Evolutionary conservation across 2,113 vertebrate genomes (phyloP).

Genomic region (Acanthochromis polyacanthus): DNA sequence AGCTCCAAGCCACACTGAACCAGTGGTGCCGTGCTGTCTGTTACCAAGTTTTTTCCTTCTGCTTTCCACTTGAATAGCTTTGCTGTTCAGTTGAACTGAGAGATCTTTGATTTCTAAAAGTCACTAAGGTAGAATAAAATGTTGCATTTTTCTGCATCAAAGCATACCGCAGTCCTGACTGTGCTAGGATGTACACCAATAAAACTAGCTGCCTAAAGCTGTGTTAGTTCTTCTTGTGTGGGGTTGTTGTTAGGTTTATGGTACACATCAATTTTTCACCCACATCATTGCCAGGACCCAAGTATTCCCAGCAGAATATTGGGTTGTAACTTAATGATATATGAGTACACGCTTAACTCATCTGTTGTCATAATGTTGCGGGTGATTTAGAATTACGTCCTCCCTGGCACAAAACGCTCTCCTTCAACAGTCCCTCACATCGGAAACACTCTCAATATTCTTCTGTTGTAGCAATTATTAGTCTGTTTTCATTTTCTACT

Average conservation of each 20-base stretch:
- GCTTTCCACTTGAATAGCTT: not conserved
- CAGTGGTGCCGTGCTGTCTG: not conserved
- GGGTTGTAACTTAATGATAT: too few species aligned
- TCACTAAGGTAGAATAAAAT: not conserved
- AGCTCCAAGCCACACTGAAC: conserved; percentile 1
- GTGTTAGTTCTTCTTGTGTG: too few species aligned
- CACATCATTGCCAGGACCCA: too few species aligned
- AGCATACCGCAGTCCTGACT: not conserved
- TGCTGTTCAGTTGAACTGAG: not conserved
- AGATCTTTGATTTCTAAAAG: not conserved
- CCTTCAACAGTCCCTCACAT: not conserved
- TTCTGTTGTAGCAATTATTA: conserved; percentile 6
- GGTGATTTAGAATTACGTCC: not conserved
- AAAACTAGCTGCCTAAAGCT: not conserved
- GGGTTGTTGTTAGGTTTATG: too few species aligned
- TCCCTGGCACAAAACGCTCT: conserved; percentile 6
- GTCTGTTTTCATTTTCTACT: not conserved
- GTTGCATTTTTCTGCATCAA: conserved; percentile 9
- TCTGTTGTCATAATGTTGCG: too few species aligned
- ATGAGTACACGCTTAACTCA: not conserved
- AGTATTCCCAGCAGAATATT: too few species aligned
- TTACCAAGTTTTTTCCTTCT: not conserved
- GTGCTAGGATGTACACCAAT: not conserved
- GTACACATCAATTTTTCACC: too few species aligned
- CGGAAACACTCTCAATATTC: not conserved